Evolutionary conservation across 2,888 invertebrate species (phyloP).

Genomic region (Odontocerum albicorne): DNA sequence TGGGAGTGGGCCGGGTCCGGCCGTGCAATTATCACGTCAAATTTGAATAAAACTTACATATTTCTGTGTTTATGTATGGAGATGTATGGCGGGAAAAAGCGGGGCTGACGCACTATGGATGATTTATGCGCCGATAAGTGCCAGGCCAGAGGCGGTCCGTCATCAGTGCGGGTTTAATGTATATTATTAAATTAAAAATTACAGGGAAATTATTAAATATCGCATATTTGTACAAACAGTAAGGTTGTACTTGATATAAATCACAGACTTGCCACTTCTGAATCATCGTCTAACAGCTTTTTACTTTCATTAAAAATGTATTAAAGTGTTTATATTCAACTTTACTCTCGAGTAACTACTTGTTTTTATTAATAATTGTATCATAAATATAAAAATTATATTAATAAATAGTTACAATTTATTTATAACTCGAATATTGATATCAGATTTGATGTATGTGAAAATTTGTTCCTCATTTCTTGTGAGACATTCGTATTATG

Average conservation of each 20-base stretch:
- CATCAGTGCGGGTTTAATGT: constrained; percentile 22
- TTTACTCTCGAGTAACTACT: too few relatives aligned
- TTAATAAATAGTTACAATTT: not conserved
- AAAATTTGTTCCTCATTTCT: too few relatives aligned
- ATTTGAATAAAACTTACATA: constrained; percentile 36
- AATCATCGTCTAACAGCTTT: too few relatives aligned
- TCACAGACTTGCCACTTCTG: too few relatives aligned
- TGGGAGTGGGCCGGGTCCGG: not conserved
- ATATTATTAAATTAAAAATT: constrained; percentile 22
- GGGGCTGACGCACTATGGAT: constrained; percentile 2
- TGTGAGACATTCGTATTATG: too few relatives aligned
- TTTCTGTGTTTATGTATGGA: constrained; percentile 30
- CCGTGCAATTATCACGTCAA: constrained; percentile 34
- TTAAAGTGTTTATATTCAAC: too few relatives aligned
- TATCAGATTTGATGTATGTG: too few relatives aligned
- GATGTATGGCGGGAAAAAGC: constrained; percentile 7
- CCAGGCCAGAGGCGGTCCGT: constrained; percentile 21
- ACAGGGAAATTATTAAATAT: constrained; percentile 23
- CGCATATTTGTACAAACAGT: constrained; percentile 24
- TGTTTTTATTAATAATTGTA: not conserved
- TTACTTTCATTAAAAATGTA: too few relatives aligned
- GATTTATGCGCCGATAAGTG: constrained; percentile 30
- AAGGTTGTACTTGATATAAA: constrained; percentile 13
- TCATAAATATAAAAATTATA: not conserved
- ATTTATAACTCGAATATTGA: not conserved